Conservation (phyloP, 2,113 vertebrate genomes). For the Centrocercus urophasianus region DNA sequence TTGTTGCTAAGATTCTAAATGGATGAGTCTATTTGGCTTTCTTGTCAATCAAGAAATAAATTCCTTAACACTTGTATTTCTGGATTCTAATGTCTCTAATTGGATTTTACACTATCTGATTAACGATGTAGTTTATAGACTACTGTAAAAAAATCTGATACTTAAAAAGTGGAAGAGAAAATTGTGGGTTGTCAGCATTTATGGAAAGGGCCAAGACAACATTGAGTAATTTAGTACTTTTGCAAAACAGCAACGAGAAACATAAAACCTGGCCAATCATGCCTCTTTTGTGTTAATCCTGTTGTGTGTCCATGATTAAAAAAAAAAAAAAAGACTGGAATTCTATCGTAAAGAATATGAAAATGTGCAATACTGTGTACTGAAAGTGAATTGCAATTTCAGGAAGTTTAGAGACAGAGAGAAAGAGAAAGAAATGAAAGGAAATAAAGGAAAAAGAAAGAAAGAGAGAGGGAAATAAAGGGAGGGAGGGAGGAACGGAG, state of each 20-base stretch:
- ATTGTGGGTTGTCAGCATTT: constrained; percentile 76
- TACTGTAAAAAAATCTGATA: constrained; percentile 76
- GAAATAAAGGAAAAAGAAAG: too few relatives aligned
- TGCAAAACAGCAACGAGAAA: not conserved
- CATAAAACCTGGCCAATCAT: constrained; percentile 53
- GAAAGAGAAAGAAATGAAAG: not conserved
- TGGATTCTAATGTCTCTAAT: constrained; percentile 86
- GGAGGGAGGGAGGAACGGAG: not conserved
- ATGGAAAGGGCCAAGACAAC: constrained; percentile 68
- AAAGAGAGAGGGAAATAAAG: not conserved
- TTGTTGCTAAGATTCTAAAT: constrained; percentile 87
- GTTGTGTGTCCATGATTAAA: constrained; percentile 1
- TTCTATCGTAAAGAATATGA: constrained; percentile 20
- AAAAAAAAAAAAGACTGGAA: not conserved
- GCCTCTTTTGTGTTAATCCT: constrained; percentile 36
- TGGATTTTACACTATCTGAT: constrained; percentile 86
- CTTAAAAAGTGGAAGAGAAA: constrained; percentile 74
- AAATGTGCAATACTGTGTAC: not conserved
- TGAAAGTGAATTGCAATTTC: constrained; percentile 12
- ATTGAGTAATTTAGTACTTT: constrained; percentile 57
- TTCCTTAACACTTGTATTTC: constrained; percentile 88
- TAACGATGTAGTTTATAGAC: constrained; percentile 82
- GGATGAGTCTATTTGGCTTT: constrained; percentile 86
- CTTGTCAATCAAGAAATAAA: constrained; percentile 88
- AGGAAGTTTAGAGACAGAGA: not conserved